These are phyloP conservation scores for Auanema freiburgensis DNA, from an alignment of 2,888 invertebrate species.

Conservation along the genomic window DNA sequence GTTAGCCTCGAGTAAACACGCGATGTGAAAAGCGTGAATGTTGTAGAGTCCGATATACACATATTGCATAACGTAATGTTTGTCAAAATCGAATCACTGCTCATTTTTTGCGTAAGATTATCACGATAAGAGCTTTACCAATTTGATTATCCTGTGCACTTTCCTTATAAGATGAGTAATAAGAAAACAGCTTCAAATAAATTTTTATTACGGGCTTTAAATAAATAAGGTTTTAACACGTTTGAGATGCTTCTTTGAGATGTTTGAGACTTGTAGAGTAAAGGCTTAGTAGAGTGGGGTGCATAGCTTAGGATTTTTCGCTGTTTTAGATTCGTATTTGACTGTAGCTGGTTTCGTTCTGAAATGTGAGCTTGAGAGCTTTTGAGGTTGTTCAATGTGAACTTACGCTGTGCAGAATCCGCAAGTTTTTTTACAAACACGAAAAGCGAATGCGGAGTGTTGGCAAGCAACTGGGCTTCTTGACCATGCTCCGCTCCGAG, in stretches of 20 bases:
- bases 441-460: conserved; percentile 52
- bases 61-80: not conserved
- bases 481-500: conserved; percentile 37
- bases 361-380: conserved; percentile 13
- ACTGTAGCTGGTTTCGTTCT: conserved; percentile 44
- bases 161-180: conserved; percentile 2
- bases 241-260: not conserved
- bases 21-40: conserved; percentile 22
- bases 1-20: conserved; percentile 18
- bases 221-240: not conserved
- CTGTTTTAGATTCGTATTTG: conserved; percentile 39
- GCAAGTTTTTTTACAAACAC: conserved; percentile 52
- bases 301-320: conserved; percentile 49
- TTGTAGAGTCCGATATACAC: not conserved
- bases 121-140: not conserved
- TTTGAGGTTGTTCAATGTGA: conserved; percentile 13
- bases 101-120: conserved; percentile 6
- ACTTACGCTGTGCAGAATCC: conserved; percentile 43
- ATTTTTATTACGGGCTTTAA: conserved; percentile 1
- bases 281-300: conserved; percentile 36
- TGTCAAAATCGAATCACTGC: not conserved
- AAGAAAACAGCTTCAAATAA: not conserved
- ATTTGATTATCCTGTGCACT: not conserved
- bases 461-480: conserved; percentile 44
- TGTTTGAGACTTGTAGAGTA: not conserved